Evolutionary conservation across 2,797 vertebrate genomes (phyloP).

Genomic region (Coilia nasus): DNA sequence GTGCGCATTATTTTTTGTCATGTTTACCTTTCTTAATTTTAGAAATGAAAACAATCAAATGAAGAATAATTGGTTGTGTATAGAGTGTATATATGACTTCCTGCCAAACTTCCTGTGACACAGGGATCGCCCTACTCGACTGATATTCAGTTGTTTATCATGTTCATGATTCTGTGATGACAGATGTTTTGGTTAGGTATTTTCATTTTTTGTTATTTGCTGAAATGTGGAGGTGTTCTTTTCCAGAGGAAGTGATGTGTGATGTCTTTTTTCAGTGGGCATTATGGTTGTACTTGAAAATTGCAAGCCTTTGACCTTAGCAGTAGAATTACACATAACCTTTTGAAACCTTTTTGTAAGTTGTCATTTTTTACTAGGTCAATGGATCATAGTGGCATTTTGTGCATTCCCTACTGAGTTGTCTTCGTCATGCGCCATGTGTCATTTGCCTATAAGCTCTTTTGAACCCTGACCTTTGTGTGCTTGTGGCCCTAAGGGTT

Average conservation of each 20-base stretch:
- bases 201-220: slow-evolving; percentile 61
- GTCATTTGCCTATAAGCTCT: neutral
- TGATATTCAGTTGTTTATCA: slow-evolving; percentile 80
- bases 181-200: slow-evolving; percentile 63
- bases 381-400: slow-evolving; percentile 12
- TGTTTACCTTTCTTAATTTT: slow-evolving; percentile 6
- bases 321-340: neutral
- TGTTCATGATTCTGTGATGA: slow-evolving; percentile 77
- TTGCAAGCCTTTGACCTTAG: neutral
- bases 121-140: slow-evolving; percentile 74
- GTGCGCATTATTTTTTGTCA: neutral
- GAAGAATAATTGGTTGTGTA: slow-evolving; percentile 2
- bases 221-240: slow-evolving; percentile 51
- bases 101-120: neutral
- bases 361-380: neutral
- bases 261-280: slow-evolving; percentile 40
- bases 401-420: neutral
- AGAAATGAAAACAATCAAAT: slow-evolving; percentile 20
- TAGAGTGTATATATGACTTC: neutral
- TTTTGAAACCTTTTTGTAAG: slow-evolving; percentile 13
- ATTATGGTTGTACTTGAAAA: slow-evolving; percentile 32
- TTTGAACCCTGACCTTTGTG: neutral
- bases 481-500: neutral
- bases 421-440: neutral
- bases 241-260: neutral